Conservation (phyloP, 2,888 invertebrate genomes). For the Drosophila subquinaria region DNA sequence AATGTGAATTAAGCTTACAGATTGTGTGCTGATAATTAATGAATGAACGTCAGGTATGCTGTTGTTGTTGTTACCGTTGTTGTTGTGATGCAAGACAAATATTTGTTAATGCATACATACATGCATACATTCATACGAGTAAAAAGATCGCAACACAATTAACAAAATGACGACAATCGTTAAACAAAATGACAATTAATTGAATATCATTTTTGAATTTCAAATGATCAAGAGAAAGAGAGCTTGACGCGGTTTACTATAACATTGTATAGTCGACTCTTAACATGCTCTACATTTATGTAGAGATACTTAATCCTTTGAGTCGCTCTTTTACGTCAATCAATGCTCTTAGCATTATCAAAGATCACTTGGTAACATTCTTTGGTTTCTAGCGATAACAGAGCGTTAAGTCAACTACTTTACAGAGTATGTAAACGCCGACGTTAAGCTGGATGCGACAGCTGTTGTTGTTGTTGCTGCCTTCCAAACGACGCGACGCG, state of each 20-base stretch:
- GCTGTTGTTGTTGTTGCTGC: constrained; percentile 5
- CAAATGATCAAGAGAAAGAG: not conserved
- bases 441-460: not conserved
- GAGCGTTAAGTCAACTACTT: not conserved
- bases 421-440: constrained; percentile 32
- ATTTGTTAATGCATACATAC: constrained; percentile 20
- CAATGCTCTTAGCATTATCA: not conserved
- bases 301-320: not conserved
- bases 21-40: constrained; percentile 68
- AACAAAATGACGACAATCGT: constrained; percentile 54
- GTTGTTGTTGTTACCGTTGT: constrained; percentile 12
- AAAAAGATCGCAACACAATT: constrained; percentile 46
- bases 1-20: constrained; percentile 64
- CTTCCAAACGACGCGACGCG: constrained; percentile 25
- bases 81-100: constrained; percentile 39
- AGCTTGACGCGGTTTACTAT: not conserved
- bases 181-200: constrained; percentile 73
- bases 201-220: constrained; percentile 63
- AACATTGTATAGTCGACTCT: not conserved
- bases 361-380: not conserved
- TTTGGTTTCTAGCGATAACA: not conserved
- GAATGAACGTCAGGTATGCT: constrained; percentile 54
- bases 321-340: not conserved
- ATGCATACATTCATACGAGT: not conserved
- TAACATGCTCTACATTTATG: not conserved